phyloP scores from a whole-genome alignment of 1,140 invertebrate species.

The Cecropterus lyciades region DNA sequence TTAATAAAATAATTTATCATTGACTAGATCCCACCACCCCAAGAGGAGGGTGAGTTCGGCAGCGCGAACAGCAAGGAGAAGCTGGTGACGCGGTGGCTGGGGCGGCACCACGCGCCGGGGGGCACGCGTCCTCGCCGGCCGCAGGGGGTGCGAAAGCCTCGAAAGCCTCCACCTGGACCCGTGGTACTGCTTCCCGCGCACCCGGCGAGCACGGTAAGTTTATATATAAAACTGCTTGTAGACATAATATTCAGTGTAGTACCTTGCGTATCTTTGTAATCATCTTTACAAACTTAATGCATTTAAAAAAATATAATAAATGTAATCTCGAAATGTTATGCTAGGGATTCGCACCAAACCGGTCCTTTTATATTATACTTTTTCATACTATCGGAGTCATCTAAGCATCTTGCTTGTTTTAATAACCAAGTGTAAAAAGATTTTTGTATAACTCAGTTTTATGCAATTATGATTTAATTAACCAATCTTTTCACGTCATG shows the following conservation, averaged over 20 bases:
- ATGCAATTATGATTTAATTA: not conserved
- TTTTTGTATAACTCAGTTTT: no score
- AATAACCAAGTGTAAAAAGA: no score
- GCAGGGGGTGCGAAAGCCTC: slow-evolving; percentile 60
- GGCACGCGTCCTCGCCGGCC: slow-evolving; percentile 45
- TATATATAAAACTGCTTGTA: not conserved
- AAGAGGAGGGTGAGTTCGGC: slow-evolving; percentile 65
- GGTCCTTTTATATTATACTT: no score
- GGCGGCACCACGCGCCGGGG: slow-evolving; percentile 66
- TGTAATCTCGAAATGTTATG: no score
- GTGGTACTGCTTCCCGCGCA: slow-evolving; percentile 70
- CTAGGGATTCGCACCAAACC: no score
- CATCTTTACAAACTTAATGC: no score
- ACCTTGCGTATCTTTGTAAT: no score
- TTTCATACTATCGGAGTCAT: no score
- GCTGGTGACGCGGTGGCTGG: slow-evolving; percentile 84
- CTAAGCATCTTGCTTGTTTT: no score
- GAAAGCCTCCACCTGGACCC: slow-evolving; percentile 57
- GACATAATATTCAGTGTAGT: no score
- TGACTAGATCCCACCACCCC: not conserved
- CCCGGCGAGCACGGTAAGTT: slow-evolving; percentile 76
- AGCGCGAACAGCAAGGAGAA: slow-evolving; percentile 83
- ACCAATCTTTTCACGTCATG: not conserved
- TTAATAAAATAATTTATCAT: no score
- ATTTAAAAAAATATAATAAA: no score